phyloP scores from a whole-genome alignment of 2,797 vertebrate genomes.

The Hypotaenidia okinawae region DNA sequence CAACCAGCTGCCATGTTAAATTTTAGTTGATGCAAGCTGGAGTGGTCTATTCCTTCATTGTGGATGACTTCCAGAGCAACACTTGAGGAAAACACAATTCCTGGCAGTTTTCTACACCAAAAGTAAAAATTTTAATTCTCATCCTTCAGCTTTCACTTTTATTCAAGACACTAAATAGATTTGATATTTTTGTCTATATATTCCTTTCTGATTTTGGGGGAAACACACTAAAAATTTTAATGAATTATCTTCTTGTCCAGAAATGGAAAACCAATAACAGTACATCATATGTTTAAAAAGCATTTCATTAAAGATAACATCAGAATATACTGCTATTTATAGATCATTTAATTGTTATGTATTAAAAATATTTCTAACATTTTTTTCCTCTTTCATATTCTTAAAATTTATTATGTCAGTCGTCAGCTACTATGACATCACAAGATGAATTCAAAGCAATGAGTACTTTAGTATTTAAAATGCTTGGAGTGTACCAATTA shows the following conservation, averaged over 20 bases:
- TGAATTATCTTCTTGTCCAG: constrained; percentile 19
- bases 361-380: constrained; percentile 69
- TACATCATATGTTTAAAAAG: constrained; percentile 68
- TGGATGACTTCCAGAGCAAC: neutral
- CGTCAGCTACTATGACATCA: constrained; percentile 77
- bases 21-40: neutral
- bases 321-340: constrained; percentile 62
- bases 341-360: constrained; percentile 73
- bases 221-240: constrained; percentile 28
- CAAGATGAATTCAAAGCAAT: constrained; percentile 78
- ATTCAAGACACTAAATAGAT: neutral
- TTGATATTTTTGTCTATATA: neutral
- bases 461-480: constrained; percentile 77
- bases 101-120: neutral
- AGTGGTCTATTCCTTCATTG: neutral
- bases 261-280: constrained; percentile 32
- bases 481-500: constrained; percentile 70
- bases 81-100: neutral
- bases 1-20: neutral
- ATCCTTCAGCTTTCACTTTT: neutral
- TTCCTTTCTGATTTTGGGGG: constrained; percentile 20
- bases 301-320: constrained; percentile 75
- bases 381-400: constrained; percentile 61
- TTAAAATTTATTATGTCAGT: constrained; percentile 76
- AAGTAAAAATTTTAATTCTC: neutral